Conservation (phyloP, 1,140 invertebrate species). For the Drosophila triauraria region DNA sequence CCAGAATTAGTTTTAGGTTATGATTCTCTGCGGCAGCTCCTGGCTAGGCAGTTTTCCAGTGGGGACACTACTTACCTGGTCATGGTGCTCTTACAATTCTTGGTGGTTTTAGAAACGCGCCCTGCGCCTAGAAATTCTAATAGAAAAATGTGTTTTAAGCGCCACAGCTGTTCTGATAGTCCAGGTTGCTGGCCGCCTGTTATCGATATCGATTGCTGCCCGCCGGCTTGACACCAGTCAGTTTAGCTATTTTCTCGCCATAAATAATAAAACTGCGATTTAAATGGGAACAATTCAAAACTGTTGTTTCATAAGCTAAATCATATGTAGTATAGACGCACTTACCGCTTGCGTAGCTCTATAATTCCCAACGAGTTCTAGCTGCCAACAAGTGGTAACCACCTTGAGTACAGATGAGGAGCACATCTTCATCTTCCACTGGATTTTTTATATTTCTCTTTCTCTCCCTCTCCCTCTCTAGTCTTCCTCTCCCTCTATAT, state of each 20-base stretch:
- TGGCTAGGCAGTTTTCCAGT: background rate
- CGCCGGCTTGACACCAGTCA: background rate
- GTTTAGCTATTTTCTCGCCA: background rate
- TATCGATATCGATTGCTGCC: conserved; percentile 10
- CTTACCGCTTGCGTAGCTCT: no score
- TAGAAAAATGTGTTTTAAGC: conserved; percentile 44
- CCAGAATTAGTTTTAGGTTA: conserved; percentile 68
- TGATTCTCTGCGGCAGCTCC: conserved; percentile 25
- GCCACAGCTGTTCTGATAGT: conserved; percentile 40
- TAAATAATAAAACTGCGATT: background rate
- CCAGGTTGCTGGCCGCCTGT: conserved; percentile 4
- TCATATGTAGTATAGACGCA: no score
- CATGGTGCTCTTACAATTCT: conserved; percentile 31
- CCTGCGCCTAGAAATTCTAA: conserved; percentile 50
- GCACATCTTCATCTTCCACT: no score
- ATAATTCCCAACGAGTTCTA: no score
- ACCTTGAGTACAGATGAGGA: no score
- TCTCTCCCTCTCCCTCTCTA: no score
- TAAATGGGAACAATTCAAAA: background rate
- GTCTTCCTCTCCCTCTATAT: no score
- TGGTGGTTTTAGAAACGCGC: conserved; percentile 48
- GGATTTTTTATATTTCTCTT: no score
- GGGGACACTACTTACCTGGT: conserved; percentile 45
- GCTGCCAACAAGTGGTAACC: no score
- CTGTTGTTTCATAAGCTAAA: no score